Evolutionary conservation across 2,888 invertebrate species (phyloP).

Genomic region (Lasioglossum villosulum): DNA sequence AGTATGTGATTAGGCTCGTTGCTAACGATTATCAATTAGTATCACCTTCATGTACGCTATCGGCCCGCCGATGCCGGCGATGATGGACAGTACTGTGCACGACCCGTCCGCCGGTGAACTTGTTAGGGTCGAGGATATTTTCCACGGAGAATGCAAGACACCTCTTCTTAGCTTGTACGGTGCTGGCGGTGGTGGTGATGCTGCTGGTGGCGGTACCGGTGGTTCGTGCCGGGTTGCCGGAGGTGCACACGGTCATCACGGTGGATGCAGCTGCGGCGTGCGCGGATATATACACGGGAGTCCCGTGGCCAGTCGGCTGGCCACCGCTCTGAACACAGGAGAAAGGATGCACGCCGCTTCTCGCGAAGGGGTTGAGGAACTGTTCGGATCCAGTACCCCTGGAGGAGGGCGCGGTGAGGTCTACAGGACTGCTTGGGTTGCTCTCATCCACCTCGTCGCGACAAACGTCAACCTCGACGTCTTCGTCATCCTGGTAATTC

Average conservation of each 20-base stretch:
- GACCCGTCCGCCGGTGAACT: slow-evolving; percentile 90
- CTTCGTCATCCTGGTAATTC: slow-evolving; percentile 77
- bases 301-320: slow-evolving; percentile 62
- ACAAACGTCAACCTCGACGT: slow-evolving; percentile 80
- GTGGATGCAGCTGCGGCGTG: slow-evolving; percentile 75
- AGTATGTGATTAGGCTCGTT: not conserved
- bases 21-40: not conserved
- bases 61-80: slow-evolving; percentile 78
- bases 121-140: slow-evolving; percentile 95
- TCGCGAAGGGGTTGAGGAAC: slow-evolving; percentile 77
- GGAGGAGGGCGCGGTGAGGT: slow-evolving; percentile 83
- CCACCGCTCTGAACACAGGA: slow-evolving; percentile 76
- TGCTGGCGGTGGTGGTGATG: slow-evolving; percentile 80
- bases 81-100: slow-evolving; percentile 75
- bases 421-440: slow-evolving; percentile 84
- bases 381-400: slow-evolving; percentile 73
- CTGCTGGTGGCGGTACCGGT: slow-evolving; percentile 72
- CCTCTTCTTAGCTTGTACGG: slow-evolving; percentile 87
- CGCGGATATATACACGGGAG: slow-evolving; percentile 72
- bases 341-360: slow-evolving; percentile 74
- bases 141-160: slow-evolving; percentile 95
- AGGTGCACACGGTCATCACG: slow-evolving; percentile 75
- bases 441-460: slow-evolving; percentile 80
- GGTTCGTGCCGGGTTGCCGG: slow-evolving; percentile 70
- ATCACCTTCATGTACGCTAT: slow-evolving; percentile 82